Base-by-base conservation (phyloP, 1,140 invertebrate species). In the Hyles euphorbiae region DNA sequence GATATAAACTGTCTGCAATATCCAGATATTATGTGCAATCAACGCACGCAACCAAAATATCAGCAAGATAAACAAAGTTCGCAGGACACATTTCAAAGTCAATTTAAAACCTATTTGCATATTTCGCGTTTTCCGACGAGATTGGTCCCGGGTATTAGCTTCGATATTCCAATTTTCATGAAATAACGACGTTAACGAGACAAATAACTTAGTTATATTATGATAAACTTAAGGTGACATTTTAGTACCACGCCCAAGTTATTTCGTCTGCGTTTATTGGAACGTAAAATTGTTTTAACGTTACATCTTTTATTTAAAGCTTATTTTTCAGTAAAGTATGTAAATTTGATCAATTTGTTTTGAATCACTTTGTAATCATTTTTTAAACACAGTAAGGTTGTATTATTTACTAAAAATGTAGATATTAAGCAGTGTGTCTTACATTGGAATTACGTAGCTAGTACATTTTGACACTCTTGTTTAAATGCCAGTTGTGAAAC, bases 61-160 rank as follows among this genome's bases (percentile, higher is more conserved):
- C 45, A 45, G 45, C 59, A 65, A 65, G 50, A 64, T 61, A 65
- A 59, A 66, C 56, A 45, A 67, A 61, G 45, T 63, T 58, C 47
- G 45, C n/a, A 46, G 47, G 58, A 49, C 36, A 62, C 60, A 60
- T 60, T 65, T 59, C 58, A 34, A 70, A 77, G 72, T 67, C 57
- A 68, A 74, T 77, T 77, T 72, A 67, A 68, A 70, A 72, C 58
- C 56, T 64, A 70, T 77, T 72, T 70, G 72, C 69, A 74, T 74
- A 70, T 67, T 72, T 69, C 56, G 60, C 67, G 60, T 65, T 67
- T 69, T 61, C 61, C 56, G 40, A 44, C 60, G 53, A 58, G 56
- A 56, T 58, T 53, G 56, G 56, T 49, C 34, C 33, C 36, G 34
- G 45, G 43, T 56, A 56, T 59, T 50, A 44, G 44, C 34, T 9